phyloP scores from a whole-genome alignment of 1,140 invertebrate genomes.

The Drosophila sucinea region DNA sequence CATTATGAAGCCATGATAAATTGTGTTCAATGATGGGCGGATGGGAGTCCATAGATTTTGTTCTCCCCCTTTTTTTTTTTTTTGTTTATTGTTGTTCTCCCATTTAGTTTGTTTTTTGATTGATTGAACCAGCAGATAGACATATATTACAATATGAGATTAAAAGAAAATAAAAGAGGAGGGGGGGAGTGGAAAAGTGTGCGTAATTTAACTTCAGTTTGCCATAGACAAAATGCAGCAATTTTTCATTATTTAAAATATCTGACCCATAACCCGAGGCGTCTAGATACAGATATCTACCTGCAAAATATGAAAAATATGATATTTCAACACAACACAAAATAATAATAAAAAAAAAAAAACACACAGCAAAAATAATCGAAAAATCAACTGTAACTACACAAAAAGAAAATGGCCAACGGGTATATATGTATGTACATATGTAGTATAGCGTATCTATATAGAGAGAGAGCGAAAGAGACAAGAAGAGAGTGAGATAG shows the following conservation, averaged over 20 bases:
- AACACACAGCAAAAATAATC: not conserved
- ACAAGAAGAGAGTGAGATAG: not conserved
- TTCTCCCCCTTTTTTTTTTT: not conserved
- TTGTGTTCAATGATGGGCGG: constrained; percentile 33
- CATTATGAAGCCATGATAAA: constrained; percentile 47
- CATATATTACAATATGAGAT: not conserved
- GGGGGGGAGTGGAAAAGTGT: not conserved
- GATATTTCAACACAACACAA: not conserved
- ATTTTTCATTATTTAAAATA: not conserved
- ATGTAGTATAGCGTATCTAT: not conserved
- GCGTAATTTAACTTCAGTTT: not conserved
- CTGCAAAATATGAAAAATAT: not conserved
- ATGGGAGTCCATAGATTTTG: constrained; percentile 10
- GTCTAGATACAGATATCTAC: not conserved
- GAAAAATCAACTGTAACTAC: constrained; percentile 10
- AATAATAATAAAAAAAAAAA: not conserved
- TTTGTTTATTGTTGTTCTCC: not conserved
- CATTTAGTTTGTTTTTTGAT: constrained; percentile 4
- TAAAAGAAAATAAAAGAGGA: not conserved
- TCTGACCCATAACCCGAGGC: constrained; percentile 1
- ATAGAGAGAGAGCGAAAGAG: not conserved
- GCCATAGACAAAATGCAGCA: not conserved
- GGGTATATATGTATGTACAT: not conserved
- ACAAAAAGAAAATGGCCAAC: not conserved
- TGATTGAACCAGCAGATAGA: constrained; percentile 2